Evolutionary conservation across 2,113 vertebrate genomes (phyloP).

Genomic region (Caloenas nicobarica): DNA sequence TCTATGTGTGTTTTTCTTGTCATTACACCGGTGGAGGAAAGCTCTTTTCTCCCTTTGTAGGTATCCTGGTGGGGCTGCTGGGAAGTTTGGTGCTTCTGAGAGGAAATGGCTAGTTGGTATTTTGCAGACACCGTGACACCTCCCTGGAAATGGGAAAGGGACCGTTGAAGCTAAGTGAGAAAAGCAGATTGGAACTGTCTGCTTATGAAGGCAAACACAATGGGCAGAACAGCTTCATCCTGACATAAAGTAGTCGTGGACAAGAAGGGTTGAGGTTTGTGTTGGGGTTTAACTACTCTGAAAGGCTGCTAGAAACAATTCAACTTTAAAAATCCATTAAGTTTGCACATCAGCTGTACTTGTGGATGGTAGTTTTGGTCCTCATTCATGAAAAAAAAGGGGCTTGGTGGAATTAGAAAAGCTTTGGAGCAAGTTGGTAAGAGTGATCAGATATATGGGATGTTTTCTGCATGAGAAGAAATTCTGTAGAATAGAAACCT

Average conservation of each 20-base stretch:
- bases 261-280: background rate
- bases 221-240: background rate
- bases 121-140: background rate
- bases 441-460: background rate
- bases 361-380: background rate
- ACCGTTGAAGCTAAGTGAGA: background rate
- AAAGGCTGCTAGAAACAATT: background rate
- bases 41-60: background rate
- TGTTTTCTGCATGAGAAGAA: background rate
- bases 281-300: background rate
- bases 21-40: background rate
- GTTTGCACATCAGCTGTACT: background rate
- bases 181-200: background rate
- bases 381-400: background rate
- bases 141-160: background rate
- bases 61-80: background rate
- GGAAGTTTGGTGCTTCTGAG: background rate
- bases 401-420: background rate
- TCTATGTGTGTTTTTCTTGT: rapidly evolving
- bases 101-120: background rate
- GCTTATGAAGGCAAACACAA: background rate
- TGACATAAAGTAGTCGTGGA: background rate
- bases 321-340: background rate
- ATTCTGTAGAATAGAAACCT: background rate
- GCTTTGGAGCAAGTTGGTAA: background rate